Percentiles rank a stretch among this genome's conserved stretches.
Conservation (phyloP, 2,113 vertebrate species). For the Haemorhous mexicanus region DNA sequence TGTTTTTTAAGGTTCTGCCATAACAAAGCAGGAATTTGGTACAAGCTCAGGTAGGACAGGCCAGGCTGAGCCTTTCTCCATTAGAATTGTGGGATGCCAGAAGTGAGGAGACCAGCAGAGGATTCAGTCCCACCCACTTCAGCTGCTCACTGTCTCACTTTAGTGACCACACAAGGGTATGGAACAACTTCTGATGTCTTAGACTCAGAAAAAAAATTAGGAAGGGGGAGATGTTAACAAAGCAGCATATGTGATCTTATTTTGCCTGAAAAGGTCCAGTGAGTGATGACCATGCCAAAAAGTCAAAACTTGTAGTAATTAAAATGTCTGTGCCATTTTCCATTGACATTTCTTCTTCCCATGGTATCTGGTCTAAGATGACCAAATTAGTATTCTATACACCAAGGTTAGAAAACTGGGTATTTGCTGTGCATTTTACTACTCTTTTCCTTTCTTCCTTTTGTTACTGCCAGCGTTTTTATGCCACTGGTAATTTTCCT, state of each 20-base stretch:
- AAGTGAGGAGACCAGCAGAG: not conserved
- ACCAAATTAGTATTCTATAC: not conserved
- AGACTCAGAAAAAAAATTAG: not conserved
- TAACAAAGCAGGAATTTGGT: not conserved
- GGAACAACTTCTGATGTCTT: not conserved
- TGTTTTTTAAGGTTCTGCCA: not conserved
- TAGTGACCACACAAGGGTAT: not conserved
- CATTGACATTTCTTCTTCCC: not conserved
- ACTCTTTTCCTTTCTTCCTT: not conserved
- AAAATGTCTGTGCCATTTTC: not conserved
- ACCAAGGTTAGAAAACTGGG: not conserved
- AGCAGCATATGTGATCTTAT: not conserved
- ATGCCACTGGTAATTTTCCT: not conserved
- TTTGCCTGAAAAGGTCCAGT: not conserved
- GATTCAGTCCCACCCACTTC: not conserved
- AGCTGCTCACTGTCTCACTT: not conserved
- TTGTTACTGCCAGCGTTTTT: not conserved
- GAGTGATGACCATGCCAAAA: not conserved
- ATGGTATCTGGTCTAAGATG: not conserved
- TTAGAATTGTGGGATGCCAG: not conserved
- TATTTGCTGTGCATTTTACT: not conserved
- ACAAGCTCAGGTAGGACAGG: not conserved
- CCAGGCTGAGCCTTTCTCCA: not conserved
- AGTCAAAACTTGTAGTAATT: not conserved
- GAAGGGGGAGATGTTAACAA: not conserved